These are phyloP conservation scores for Pterobdella sp. DNA, from an alignment of 2,888 invertebrate genomes.

Conservation along the genomic window DNA sequence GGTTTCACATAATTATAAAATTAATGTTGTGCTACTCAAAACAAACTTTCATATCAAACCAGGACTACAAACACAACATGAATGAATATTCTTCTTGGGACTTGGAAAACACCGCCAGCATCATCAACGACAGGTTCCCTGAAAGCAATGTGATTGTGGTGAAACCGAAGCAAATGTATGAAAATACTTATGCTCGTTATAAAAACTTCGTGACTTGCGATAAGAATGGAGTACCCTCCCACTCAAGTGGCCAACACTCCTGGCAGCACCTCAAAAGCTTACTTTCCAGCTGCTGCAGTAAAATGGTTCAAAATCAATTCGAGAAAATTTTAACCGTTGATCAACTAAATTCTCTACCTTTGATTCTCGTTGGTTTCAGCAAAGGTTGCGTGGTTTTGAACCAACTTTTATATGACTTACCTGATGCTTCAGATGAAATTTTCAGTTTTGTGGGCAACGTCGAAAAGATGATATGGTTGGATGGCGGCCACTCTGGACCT, in stretches of 20 bases:
- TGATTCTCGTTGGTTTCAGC: constrained; percentile 69
- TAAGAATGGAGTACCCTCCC: constrained; percentile 69
- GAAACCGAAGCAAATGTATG: constrained; percentile 63
- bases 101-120: constrained; percentile 66
- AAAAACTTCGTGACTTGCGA: constrained; percentile 78
- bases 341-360: constrained; percentile 14
- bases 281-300: constrained; percentile 42
- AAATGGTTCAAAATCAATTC: not conserved
- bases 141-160: constrained; percentile 48
- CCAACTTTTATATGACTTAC: constrained; percentile 71
- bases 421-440: constrained; percentile 48
- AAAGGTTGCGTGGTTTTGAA: constrained; percentile 88
- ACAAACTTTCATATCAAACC: not conserved
- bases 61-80: not conserved
- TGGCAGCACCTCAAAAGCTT: constrained; percentile 65
- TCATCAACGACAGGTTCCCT: constrained; percentile 65
- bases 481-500: constrained; percentile 81
- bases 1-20: not conserved
- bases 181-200: constrained; percentile 75
- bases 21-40: not conserved
- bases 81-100: constrained; percentile 68
- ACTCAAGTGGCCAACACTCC: constrained; percentile 65
- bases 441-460: constrained; percentile 57
- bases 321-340: not conserved
- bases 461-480: constrained; percentile 75